Evolutionary conservation across 2,113 vertebrate genomes (phyloP), one percentile per base, ranked within the genome.

Genomic region (Phycodurus eques): DNA sequence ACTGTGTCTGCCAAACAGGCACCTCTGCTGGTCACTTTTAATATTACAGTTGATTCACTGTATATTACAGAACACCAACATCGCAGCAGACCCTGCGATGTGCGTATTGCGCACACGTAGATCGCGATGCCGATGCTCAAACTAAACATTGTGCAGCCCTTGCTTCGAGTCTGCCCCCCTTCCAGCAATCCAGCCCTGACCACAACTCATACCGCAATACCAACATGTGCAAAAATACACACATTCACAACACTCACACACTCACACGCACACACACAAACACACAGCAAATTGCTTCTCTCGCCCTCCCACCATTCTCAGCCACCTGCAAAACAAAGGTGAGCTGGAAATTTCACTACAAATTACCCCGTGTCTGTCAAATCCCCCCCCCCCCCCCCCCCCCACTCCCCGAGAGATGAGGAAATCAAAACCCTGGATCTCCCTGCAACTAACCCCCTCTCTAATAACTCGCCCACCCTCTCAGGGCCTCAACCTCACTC

Each of bases 271-370:
- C 80, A 87, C 86, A 81, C 80, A 75, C 84, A 91, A 35, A 82
- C 87, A 90, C 88, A 86, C 85, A 90, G 85, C 90, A 92, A 92
- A 92, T 92, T 88, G 89, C 91, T 88, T 91, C 89, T 91, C 87
- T 90, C 81, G 53, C 91, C 90, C 92, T 90, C 83, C 84, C 75
- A 83, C 82, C 86, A 22, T 80, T 86, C 87, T 85, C 87, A 89
- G 90, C 88, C 92, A 93, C 92, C 92, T 93, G 92, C 91, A 92
- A 89, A 92, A 92, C 85, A 87, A 90, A 66, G 91, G 89, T 88
- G 90, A 77, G 80, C 86, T 92, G 89, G 88, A 93, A 91, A 93
- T 92, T 91, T 93, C 89, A 90, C 88, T 90, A 92, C 92, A 92
- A 93, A 93, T 93, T 92, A 90, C 88, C 85, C 85, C 83, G 87